These are phyloP conservation scores for Catharus ustulatus DNA, from an alignment of 2,797 vertebrate species.

Conservation along the genomic window DNA sequence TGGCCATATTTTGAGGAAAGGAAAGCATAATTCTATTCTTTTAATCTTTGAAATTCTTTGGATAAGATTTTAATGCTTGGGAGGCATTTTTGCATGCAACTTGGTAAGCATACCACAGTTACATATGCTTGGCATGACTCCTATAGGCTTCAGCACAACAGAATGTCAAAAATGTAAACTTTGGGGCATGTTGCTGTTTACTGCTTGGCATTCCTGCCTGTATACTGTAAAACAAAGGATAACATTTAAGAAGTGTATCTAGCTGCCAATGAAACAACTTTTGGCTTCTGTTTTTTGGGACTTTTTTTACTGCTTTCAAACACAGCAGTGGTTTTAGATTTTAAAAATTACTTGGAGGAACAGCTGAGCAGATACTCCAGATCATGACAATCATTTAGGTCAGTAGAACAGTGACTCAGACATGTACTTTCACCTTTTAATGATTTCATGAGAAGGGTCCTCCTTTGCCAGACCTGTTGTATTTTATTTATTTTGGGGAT, in stretches of 20 bases:
- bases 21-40: neutral
- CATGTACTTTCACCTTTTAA: neutral
- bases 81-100: neutral
- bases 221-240: neutral
- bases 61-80: neutral
- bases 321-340: neutral
- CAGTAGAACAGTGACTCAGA: neutral
- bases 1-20: neutral
- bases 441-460: neutral
- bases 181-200: neutral
- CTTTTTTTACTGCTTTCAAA: neutral
- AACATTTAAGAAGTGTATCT: neutral
- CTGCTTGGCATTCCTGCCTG: neutral
- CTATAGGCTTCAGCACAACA: neutral
- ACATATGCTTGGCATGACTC: neutral
- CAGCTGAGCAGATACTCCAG: neutral
- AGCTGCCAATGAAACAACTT: neutral
- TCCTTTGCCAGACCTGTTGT: neutral
- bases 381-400: neutral
- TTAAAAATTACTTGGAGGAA: neutral
- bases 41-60: neutral
- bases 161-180: neutral
- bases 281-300: neutral
- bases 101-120: neutral
- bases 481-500: neutral